phyloP scores from a whole-genome alignment of 2,888 invertebrate species.

The Cancer borealis region DNA sequence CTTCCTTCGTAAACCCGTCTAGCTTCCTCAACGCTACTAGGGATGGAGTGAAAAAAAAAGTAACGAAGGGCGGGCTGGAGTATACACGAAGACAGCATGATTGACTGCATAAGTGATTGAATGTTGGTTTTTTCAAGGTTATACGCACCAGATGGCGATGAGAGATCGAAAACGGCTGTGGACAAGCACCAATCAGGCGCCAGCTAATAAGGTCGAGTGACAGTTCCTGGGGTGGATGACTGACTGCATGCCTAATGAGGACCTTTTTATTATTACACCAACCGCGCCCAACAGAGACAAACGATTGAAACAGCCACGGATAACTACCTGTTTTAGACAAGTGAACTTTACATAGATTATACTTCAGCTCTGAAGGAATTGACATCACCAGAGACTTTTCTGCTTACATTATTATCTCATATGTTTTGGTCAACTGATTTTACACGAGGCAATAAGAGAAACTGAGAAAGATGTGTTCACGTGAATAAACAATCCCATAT shows the following conservation, averaged over 20 bases:
- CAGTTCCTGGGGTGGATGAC: conserved; percentile 16
- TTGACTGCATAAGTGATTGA: conserved; percentile 11
- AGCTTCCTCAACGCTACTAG: neutral
- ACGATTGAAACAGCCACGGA: neutral
- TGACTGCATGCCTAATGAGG: conserved; percentile 13
- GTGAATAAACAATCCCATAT: neutral
- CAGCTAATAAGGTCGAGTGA: neutral
- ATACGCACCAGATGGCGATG: neutral
- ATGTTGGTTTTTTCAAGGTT: conserved; percentile 7
- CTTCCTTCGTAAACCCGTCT: neutral
- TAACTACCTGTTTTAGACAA: neutral
- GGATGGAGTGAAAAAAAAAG: neutral
- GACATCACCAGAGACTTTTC: neutral
- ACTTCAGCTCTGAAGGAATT: neutral
- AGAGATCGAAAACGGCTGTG: neutral
- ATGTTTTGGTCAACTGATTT: neutral
- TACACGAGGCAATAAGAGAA: neutral
- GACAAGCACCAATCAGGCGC: conserved; percentile 20
- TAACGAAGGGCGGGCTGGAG: neutral
- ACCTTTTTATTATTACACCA: neutral
- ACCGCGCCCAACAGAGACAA: neutral
- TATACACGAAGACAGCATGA: neutral
- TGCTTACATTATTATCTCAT: neutral
- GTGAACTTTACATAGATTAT: neutral
- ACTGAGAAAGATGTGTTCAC: neutral